phyloP scores from a whole-genome alignment of 2,113 vertebrate species.

The Leucopternis melanops region DNA sequence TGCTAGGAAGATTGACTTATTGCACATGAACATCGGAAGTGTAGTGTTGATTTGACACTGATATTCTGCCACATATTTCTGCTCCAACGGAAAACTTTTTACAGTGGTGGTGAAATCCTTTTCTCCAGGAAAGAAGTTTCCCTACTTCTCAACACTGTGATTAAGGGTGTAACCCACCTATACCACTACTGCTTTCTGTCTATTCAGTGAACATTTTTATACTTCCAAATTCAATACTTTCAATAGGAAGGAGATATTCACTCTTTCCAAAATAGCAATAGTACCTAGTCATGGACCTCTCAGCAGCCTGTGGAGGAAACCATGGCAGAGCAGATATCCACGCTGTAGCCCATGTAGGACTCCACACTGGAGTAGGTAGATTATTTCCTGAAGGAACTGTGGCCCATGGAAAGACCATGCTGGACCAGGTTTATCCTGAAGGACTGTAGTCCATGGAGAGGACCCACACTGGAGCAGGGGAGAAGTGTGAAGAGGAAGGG shows the following conservation, averaged over 20 bases:
- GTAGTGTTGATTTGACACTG: not conserved
- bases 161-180: not conserved
- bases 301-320: not conserved
- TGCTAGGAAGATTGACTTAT: not conserved
- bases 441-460: not conserved
- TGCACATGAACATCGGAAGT: not conserved
- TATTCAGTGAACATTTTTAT: not conserved
- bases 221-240: not conserved
- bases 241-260: not conserved
- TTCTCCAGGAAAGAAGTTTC: not conserved
- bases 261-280: not conserved
- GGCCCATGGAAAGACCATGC: not conserved
- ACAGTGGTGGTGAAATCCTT: not conserved
- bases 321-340: not conserved
- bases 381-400: not conserved
- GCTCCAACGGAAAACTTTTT: not conserved
- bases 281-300: not conserved
- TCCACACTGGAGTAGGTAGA: not conserved
- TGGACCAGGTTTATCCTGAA: not conserved
- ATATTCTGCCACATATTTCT: not conserved
- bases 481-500: not conserved
- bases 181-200: not conserved
- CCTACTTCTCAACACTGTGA: not conserved
- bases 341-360: not conserved
- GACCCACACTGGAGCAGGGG: not conserved